Base-by-base conservation (phyloP, 2,888 invertebrate species). In the Cylindroiulus punctatus region DNA sequence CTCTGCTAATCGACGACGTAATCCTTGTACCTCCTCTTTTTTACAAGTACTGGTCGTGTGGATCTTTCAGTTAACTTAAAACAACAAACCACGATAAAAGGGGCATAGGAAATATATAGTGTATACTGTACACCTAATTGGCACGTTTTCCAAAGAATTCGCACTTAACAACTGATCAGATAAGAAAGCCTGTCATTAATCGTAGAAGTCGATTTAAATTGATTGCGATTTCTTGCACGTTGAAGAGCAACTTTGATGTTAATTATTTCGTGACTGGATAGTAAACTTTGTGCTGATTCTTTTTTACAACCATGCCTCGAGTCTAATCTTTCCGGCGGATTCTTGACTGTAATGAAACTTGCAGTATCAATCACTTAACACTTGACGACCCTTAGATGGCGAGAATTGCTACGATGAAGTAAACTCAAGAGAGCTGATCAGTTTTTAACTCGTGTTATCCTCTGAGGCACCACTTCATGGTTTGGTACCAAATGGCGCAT, bases 221-320 rank as follows among this genome's bases (percentile, higher is more conserved):
- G 76, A 76, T 76, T 17, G 30, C 30, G 76, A 76, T 30, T 76
- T 76, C 76, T 76, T 30, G 26, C 26, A 76, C 76, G 26, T 76
- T 76, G 76, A 76, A 76, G 26, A 76, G 30, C 0, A 76, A 76
- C 76, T 30, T 76, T 76, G 76, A 76, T 30, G 26, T 30, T 76
- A 76, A 76, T 76, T 76, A 76, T 30, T 76, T 76, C 76, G 76
- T 76, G 76, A 76, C 76, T 76, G 76, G 76, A 30, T 76, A 65
- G 65, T 65, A 26, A 65, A 65, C 26, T 26, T 65, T 65, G 26
- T 26, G 44, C 65, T 65, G 65, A 12, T 26, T 65, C 14, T 76
- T 26, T 52, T 76, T 30, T 76, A 76, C 26, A 14, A 76, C 76
- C 26, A 1, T 12, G 26, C 76, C 26, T 8, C 14, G 30, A 26